Percentiles rank a stretch among this genome's conserved stretches.
Evolutionary conservation across 2,797 vertebrate genomes (phyloP).

Genomic region (Halcyon leucocephala): DNA sequence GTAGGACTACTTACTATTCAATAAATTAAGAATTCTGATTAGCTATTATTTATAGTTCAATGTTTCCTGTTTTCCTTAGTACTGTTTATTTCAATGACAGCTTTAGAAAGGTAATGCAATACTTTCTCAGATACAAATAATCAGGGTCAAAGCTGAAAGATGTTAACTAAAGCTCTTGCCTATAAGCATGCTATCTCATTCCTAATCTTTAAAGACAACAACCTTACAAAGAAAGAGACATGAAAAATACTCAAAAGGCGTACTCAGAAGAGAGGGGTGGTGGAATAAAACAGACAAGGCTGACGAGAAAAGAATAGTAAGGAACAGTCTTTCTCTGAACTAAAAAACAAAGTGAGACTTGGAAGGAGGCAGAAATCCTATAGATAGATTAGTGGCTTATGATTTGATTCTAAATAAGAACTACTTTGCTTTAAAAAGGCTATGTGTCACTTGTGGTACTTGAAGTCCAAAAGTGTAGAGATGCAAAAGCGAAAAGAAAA

Average conservation of each 20-base stretch:
- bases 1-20: not conserved
- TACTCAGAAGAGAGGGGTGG: not conserved
- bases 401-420: not conserved
- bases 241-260: not conserved
- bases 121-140: not conserved
- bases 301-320: not conserved
- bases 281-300: not conserved
- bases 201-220: not conserved
- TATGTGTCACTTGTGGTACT: not conserved
- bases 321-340: not conserved
- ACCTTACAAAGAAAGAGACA: not conserved
- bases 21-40: not conserved
- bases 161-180: not conserved
- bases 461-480: not conserved
- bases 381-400: not conserved
- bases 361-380: not conserved
- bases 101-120: not conserved
- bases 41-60: not conserved
- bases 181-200: not conserved
- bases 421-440: not conserved
- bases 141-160: not conserved
- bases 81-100: not conserved
- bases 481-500: too few relatives aligned
- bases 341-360: not conserved
- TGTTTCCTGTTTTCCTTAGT: not conserved